Base-by-base conservation (phyloP, 2,113 vertebrate species). In the Xyrauchen texanus region DNA sequence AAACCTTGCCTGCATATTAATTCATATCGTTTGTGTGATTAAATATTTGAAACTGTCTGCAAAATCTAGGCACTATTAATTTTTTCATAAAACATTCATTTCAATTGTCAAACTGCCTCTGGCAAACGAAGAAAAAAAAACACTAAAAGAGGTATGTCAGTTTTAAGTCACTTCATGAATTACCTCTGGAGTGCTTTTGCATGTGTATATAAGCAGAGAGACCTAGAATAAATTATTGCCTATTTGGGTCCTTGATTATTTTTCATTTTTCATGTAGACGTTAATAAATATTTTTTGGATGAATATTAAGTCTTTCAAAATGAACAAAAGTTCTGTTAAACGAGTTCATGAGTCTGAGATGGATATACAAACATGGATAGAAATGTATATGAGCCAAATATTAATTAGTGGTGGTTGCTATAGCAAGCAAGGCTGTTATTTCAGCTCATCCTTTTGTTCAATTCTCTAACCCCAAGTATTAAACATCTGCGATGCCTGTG, bases 21-120 rank as follows among this genome's bases (percentile, higher is more conserved):
- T 90, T 90, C 90, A 87, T 86, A 87, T 89, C 84, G 84, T 86
- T 82, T 86, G 60, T 84, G 82, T 91, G 91, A 93, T 93, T 93
- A 91, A 93, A 93, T 90, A 90, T 93, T 92, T 90, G 87, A 91
- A 90, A 92, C 89, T 86, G 88, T 89, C 88, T 85, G 87, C 84
- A 88, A 57, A 58, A 83, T 77, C 81, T 12, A 64, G 76, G 80
- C 82, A 62, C 87, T 86, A 91, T 91, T 90, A 89, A 87, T 86
- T 89, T 58, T 88, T 90, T 89, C 83, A 85, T 86, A 87, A 86
- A 76, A 85, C 88, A 85, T 86, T 86, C 88, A 89, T 91, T 89
- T 90, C 81, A 87, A 82, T 87, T 86, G 86, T 91, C 87, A 89
- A 84, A 88, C 68, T 62, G 92, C 91, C 90, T 82, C 71, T 55